phyloP scores from a whole-genome alignment of 2,888 invertebrate genomes.

The Byasa hedistus region DNA sequence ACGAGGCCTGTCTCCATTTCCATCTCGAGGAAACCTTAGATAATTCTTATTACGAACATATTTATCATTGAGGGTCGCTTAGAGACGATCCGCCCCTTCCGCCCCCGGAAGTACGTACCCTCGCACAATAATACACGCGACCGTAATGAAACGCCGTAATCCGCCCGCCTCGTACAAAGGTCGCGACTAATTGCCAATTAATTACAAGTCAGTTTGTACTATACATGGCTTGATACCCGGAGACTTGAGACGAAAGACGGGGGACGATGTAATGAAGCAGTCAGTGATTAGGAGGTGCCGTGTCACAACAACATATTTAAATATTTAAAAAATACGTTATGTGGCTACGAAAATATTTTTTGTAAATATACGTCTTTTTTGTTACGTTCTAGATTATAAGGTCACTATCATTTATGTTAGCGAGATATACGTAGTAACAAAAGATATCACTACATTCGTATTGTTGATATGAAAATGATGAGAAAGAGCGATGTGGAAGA shows the following conservation, averaged over 20 bases:
- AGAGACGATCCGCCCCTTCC: not conserved
- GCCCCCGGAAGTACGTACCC: slow-evolving; percentile 11
- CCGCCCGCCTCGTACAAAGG: slow-evolving; percentile 34
- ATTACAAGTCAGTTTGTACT: slow-evolving; percentile 36
- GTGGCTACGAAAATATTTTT: too few species aligned
- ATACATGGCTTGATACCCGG: slow-evolving; percentile 20
- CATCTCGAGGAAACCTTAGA: too few species aligned
- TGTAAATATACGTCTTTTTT: too few species aligned
- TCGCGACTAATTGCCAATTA: slow-evolving; percentile 42
- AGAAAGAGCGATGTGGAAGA: too few species aligned
- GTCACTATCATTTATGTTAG: too few species aligned
- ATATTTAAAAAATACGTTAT: not conserved
- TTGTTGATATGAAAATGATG: too few species aligned
- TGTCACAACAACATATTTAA: not conserved
- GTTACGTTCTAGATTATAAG: too few species aligned
- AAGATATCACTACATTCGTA: too few species aligned
- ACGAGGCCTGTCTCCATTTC: too few species aligned
- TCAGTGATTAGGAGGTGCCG: slow-evolving; percentile 9
- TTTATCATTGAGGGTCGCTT: slow-evolving; percentile 20
- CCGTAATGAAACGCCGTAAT: slow-evolving; percentile 31
- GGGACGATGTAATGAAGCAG: slow-evolving; percentile 17
- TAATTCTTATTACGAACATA: too few species aligned
- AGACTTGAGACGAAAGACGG: not conserved
- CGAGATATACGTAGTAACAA: too few species aligned
- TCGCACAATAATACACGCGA: slow-evolving; percentile 26